phyloP scores from a whole-genome alignment of 2,113 vertebrate genomes.

The Cynoglossus semilaevis region DNA sequence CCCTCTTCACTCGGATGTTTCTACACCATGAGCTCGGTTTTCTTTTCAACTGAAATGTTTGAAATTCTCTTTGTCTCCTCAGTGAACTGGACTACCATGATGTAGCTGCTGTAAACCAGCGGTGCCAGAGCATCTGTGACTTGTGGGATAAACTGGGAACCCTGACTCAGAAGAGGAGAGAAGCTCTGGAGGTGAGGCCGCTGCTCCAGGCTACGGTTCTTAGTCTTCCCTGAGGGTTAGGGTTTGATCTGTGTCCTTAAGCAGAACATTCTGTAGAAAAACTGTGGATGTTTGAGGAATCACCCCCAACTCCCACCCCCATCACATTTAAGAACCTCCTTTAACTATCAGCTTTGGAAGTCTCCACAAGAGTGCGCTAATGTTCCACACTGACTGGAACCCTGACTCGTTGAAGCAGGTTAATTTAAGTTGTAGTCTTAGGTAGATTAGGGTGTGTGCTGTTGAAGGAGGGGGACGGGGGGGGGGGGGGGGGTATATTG shows the following conservation, averaged over 20 bases:
- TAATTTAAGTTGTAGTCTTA: no score
- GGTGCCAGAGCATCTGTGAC: constrained; percentile 97
- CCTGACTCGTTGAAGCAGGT: constrained; percentile 2
- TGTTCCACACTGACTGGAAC: constrained; percentile 18
- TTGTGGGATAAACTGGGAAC: constrained; percentile 96
- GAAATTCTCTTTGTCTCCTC: not conserved
- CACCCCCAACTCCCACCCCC: no score
- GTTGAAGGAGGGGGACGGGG: constrained; percentile 18
- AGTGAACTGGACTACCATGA: constrained; percentile 94
- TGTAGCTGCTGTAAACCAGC: constrained; percentile 90
- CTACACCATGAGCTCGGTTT: not conserved
- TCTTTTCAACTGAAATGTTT: not conserved
- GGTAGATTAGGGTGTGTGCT: constrained; percentile 2
- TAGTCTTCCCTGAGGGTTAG: no score
- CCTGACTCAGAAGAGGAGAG: constrained; percentile 94
- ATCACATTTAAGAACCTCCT: no score
- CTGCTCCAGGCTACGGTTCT: not conserved
- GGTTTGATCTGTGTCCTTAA: no score
- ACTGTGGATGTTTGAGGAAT: no score
- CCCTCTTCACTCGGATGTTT: not conserved
- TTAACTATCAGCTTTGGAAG: not conserved
- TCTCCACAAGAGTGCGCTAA: constrained; percentile 62
- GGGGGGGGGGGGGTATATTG: constrained; percentile 26
- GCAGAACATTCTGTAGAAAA: no score
- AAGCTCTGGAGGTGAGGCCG: constrained; percentile 86